Conservation (phyloP, 2,113 vertebrate species). For the Apistogramma diplotaenia region DNA sequence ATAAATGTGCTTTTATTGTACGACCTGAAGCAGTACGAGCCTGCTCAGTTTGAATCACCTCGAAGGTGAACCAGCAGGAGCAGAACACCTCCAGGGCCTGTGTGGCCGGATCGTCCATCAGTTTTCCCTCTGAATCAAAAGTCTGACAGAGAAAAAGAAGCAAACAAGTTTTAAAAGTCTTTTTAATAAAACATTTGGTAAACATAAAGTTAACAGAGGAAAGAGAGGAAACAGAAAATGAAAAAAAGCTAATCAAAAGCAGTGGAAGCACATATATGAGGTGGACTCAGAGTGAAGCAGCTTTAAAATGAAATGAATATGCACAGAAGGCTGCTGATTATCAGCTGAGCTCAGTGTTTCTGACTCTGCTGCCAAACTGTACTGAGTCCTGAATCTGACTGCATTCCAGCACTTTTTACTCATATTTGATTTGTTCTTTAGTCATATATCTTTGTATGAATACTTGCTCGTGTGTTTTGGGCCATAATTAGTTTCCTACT, state of each 20-base stretch:
- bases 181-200: background rate
- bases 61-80: slow-evolving; percentile 97
- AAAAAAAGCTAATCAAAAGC: background rate
- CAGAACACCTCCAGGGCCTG: slow-evolving; percentile 91
- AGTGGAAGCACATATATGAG: background rate
- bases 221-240: too few species aligned
- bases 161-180: background rate
- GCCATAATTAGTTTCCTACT: background rate
- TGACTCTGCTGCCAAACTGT: too few species aligned
- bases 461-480: accelerated
- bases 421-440: background rate
- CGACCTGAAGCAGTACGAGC: background rate
- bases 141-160: slow-evolving; percentile 21
- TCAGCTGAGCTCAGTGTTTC: too few species aligned
- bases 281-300: too few species aligned
- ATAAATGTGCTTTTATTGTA: background rate
- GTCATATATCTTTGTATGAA: background rate
- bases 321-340: too few species aligned
- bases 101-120: slow-evolving; percentile 81
- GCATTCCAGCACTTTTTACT: background rate
- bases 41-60: slow-evolving; percentile 39
- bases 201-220: background rate
- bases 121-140: slow-evolving; percentile 77
- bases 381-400: background rate
- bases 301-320: too few species aligned